Base-by-base conservation (phyloP, 2,113 vertebrate genomes). In the Pogonocichla stellata region DNA sequence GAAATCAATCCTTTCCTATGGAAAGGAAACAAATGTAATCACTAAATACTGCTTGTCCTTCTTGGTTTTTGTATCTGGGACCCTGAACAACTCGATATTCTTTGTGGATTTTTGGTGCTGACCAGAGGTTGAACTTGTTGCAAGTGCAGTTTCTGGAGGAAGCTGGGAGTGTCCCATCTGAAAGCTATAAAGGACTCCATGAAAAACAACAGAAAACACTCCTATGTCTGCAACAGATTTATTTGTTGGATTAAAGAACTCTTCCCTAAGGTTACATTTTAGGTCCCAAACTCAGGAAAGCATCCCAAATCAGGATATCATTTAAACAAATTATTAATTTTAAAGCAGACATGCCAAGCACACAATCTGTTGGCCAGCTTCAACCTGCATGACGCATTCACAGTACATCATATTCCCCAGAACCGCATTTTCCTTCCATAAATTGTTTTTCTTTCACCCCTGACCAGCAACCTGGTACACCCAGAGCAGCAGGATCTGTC, bases 81-180 rank as follows among this genome's bases (percentile, higher is more conserved):
- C 60, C 24, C 48, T 12, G 53, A 83, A 79, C 23, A 65, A 67
- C 26, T 84, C 78, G 57, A 60, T 90, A 45, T 33, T 67, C 60
- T 83, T 80, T 5, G 19, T 36, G 73, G 48, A 47, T 56, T 88
- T 96, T 69, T 56, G 75, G 57, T 47, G 61, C 82, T 94, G 94
- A 88, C 85, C 92, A 96, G 54, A 88, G 90, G 48, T 81, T 97
- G 88, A 96, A 96, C 93, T 86, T 51, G 3, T 56, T 90, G 80
- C 79, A 83, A 95, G 85, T 90, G 75, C 86, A 91, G 81, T 93
- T 95, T 92, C 75, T 96, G 92, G 67, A 92, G 93, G 80, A 80
- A 90, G 67, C 75, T 74, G 93, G 92, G 93, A 92, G 81, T 80
- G 88, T 45, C 94, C 60, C 94, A 96, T 96, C 88, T 96, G 95